These are phyloP conservation scores for Orthonevra nobilis DNA, from an alignment of 2,888 invertebrate genomes.

Conservation along the genomic window DNA sequence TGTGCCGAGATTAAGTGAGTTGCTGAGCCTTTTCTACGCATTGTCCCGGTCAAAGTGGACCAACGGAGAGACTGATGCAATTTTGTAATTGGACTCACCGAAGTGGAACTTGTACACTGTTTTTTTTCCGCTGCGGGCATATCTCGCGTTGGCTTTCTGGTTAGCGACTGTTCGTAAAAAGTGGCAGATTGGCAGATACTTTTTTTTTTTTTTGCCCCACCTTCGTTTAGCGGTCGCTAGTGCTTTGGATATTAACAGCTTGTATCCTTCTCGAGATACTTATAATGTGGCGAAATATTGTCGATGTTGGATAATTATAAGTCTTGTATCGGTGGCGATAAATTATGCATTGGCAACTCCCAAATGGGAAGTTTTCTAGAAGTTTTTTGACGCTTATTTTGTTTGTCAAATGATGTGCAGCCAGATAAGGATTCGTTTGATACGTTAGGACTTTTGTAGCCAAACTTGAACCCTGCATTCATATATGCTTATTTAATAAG, in stretches of 20 bases:
- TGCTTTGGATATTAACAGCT: conserved; percentile 8
- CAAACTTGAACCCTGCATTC: too few relatives aligned
- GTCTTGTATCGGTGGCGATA: too few relatives aligned
- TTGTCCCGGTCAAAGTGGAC: conserved; percentile 47
- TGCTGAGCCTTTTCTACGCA: conserved; percentile 56
- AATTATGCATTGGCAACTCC: too few relatives aligned
- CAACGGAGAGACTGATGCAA: conserved; percentile 61
- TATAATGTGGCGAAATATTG: background rate
- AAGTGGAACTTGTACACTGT: conserved; percentile 61
- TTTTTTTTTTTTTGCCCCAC: conserved; percentile 29
- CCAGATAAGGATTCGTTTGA: too few relatives aligned
- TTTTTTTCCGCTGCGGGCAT: conserved; percentile 46
- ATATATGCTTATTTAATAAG: too few relatives aligned
- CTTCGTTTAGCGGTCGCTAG: background rate
- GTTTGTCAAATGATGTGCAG: too few relatives aligned
- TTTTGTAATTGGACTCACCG: conserved; percentile 65
- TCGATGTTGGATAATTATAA: conserved; percentile 2
- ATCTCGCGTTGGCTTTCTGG: conserved; percentile 51
- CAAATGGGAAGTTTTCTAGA: too few relatives aligned
- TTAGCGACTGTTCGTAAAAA: conserved; percentile 29
- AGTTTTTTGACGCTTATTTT: too few relatives aligned
- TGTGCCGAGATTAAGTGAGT: conserved; percentile 34
- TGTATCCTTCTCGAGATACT: conserved; percentile 13
- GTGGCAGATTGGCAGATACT: conserved; percentile 1
- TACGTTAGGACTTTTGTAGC: too few relatives aligned